Evolutionary conservation across 1,140 invertebrate species (phyloP).

Genomic region (Rhopalosiphum padi): DNA sequence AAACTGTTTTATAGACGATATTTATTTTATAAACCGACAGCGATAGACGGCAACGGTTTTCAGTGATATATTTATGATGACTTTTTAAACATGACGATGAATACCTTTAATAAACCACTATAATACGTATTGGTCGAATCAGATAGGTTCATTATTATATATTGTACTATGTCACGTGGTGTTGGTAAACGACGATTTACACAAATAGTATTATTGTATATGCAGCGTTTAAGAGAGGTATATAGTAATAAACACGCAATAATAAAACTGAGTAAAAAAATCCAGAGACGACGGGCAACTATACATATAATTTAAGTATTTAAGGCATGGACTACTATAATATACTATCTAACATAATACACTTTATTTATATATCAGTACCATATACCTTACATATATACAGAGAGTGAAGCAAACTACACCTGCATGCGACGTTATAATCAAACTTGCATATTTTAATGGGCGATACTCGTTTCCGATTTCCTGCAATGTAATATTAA

Average conservation of each 20-base stretch:
- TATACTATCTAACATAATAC: background rate
- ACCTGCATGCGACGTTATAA: background rate
- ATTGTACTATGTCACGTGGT: background rate
- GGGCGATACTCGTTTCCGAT: background rate
- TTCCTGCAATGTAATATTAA: background rate
- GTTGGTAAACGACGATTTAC: background rate
- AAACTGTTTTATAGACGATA: conserved; percentile 1
- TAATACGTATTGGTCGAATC: background rate
- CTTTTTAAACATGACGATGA: background rate
- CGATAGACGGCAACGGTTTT: background rate
- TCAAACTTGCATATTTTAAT: background rate
- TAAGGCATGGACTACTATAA: background rate
- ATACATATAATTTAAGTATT: background rate
- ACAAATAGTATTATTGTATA: background rate
- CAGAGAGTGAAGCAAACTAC: background rate
- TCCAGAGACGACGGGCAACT: background rate
- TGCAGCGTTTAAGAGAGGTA: background rate
- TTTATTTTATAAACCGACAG: background rate
- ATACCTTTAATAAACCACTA: background rate
- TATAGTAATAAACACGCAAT: background rate
- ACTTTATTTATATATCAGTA: background rate
- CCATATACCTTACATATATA: background rate
- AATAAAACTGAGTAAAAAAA: background rate
- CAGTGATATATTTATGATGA: background rate
- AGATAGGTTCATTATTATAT: background rate